Evolutionary conservation across 2,888 invertebrate genomes (phyloP).

Genomic region (Dolichopus griseipennis): DNA sequence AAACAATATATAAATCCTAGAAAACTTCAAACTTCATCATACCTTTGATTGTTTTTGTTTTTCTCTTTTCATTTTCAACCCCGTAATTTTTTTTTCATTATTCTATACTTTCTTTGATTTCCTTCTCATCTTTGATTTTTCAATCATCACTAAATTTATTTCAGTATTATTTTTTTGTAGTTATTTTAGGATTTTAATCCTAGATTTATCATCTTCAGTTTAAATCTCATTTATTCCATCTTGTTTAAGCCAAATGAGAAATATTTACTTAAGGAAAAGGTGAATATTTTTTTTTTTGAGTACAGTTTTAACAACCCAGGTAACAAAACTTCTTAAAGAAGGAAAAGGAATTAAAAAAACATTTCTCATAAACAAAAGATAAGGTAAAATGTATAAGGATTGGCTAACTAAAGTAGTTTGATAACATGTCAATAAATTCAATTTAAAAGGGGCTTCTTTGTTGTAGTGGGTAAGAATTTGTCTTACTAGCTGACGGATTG

Average conservation of each 20-base stretch:
- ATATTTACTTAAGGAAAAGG: not conserved
- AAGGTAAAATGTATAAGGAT: no score
- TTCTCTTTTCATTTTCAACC: not conserved
- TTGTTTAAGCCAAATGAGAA: not conserved
- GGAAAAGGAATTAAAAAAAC: no score
- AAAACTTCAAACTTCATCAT: not conserved
- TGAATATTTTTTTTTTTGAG: not conserved
- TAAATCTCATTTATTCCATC: not conserved
- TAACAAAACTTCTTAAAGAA: no score
- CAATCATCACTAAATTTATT: not conserved
- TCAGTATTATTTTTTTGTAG: not conserved
- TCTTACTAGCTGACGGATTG: no score
- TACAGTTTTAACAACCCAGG: no score
- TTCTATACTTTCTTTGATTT: not conserved
- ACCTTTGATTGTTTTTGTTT: not conserved
- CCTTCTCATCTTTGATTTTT: not conserved
- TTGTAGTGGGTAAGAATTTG: no score
- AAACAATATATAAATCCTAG: not conserved
- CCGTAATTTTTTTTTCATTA: not conserved
- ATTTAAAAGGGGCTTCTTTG: no score
- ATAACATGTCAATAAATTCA: no score
- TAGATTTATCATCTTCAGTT: not conserved
- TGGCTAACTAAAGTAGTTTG: no score
- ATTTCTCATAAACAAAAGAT: no score
- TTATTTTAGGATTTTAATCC: constrained; percentile 4